A percentile compares a stretch with the other conserved stretches of the same genome.
phyloP scores from a whole-genome alignment of 1,140 invertebrate genomes.

The Lethocerus indicus region DNA sequence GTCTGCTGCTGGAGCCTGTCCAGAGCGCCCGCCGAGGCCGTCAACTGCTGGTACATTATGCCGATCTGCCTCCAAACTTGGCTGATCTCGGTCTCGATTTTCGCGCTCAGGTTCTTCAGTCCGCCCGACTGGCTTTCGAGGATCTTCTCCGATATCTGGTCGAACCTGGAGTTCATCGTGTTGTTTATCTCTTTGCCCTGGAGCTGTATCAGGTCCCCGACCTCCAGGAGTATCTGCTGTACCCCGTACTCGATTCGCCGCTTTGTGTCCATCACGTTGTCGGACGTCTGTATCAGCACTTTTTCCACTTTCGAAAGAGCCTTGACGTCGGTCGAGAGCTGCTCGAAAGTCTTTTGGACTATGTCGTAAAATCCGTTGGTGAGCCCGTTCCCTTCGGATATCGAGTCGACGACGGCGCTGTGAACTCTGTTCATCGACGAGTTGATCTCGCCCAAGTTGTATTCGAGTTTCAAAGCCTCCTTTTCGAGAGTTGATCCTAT shows the following conservation, averaged over 20 bases:
- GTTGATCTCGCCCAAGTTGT: slow-evolving; percentile 24
- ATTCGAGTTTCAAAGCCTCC: slow-evolving; percentile 10
- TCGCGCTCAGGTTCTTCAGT: slow-evolving; percentile 52
- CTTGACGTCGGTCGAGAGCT: slow-evolving; percentile 18
- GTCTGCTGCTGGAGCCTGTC: slow-evolving; percentile 62
- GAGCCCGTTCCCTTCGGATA: slow-evolving; percentile 9
- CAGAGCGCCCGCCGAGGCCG: slow-evolving; percentile 50
- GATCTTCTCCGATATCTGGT: slow-evolving; percentile 46
- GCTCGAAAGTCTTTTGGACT: slow-evolving; percentile 25
- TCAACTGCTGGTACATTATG: slow-evolving; percentile 72
- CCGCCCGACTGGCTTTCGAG: slow-evolving; percentile 55
- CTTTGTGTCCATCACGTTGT: slow-evolving; percentile 69
- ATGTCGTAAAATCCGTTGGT: slow-evolving; percentile 14
- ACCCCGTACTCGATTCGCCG: slow-evolving; percentile 68
- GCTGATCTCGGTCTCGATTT: slow-evolving; percentile 65
- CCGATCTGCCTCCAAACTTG: slow-evolving; percentile 30
- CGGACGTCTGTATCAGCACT: slow-evolving; percentile 65
- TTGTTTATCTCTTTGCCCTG: slow-evolving; percentile 46
- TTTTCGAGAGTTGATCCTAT: no score
- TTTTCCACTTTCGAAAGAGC: slow-evolving; percentile 53
- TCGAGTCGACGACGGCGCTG: slow-evolving; percentile 8
- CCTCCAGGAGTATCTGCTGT: slow-evolving; percentile 66
- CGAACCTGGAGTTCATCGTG: slow-evolving; percentile 49
- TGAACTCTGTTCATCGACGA: slow-evolving; percentile 7
- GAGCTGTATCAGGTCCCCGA: slow-evolving; percentile 45